phyloP scores from a whole-genome alignment of 2,113 vertebrate genomes.

The Oxygymnocypris stewartii region DNA sequence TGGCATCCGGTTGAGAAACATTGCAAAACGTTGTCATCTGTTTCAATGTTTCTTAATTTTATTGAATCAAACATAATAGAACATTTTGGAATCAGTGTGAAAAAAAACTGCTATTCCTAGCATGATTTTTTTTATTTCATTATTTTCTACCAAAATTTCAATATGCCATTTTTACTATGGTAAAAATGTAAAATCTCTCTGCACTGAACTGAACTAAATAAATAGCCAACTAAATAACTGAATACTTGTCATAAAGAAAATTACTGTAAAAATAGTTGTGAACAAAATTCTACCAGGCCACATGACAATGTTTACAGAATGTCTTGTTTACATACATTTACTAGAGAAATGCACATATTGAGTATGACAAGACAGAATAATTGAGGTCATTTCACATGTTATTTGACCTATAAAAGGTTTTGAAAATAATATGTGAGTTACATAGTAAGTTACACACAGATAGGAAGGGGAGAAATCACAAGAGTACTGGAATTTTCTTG shows the following conservation, averaged over 20 bases:
- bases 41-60: too few relatives aligned
- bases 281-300: not conserved
- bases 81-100: too few relatives aligned
- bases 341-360: not conserved
- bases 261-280: too few relatives aligned
- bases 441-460: not conserved
- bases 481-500: not conserved
- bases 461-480: not conserved
- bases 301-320: not conserved
- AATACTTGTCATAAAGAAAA: too few relatives aligned
- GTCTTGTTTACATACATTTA: not conserved
- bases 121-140: too few relatives aligned
- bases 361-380: not conserved
- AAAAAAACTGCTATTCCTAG: too few relatives aligned
- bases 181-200: too few relatives aligned
- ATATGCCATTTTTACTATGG: too few relatives aligned
- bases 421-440: not conserved
- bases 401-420: not conserved
- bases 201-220: too few relatives aligned
- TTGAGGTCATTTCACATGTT: not conserved
- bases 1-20: not conserved
- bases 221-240: too few relatives aligned
- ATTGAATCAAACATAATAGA: too few relatives aligned
- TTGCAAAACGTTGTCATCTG: not conserved
- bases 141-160: too few relatives aligned